Conservation (phyloP, 2,888 invertebrate genomes). For the Ophion slaviceki region DNA sequence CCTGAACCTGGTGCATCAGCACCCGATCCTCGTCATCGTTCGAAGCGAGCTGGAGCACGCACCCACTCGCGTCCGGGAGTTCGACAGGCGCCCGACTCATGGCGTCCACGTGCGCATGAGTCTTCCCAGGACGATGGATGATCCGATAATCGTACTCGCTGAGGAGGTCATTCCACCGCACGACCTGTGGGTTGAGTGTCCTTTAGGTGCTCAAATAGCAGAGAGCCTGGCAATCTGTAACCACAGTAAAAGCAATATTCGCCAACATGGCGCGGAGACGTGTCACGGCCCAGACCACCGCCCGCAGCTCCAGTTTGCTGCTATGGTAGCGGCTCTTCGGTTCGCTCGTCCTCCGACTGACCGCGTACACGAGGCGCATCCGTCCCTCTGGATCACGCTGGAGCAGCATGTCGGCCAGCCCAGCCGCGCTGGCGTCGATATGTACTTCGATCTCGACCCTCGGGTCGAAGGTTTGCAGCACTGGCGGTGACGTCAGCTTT, state of each 20-base stretch:
- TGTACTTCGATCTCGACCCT: slow-evolving; percentile 48
- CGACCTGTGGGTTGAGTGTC: slow-evolving; percentile 67
- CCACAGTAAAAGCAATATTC: slow-evolving; percentile 63
- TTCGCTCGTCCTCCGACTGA: neutral
- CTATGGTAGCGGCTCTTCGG: no score
- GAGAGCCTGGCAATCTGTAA: slow-evolving; percentile 70
- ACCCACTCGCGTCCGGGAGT: neutral
- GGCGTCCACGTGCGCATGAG: slow-evolving; percentile 67
- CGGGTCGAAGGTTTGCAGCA: slow-evolving; percentile 40
- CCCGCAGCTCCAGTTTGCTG: no score
- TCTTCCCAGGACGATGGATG: slow-evolving; percentile 61
- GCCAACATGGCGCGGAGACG: slow-evolving; percentile 41
- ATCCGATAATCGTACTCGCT: slow-evolving; percentile 66
- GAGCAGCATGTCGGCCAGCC: neutral
- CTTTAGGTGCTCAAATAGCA: slow-evolving; percentile 67
- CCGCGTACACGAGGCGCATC: neutral
- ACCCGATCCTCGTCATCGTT: slow-evolving; percentile 17
- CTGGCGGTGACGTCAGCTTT: slow-evolving; percentile 27
- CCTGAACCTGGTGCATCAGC: neutral
- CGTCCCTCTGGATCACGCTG: neutral
- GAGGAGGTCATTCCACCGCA: slow-evolving; percentile 61
- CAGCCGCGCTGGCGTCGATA: slow-evolving; percentile 32
- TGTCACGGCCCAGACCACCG: no score
- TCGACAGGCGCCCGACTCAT: slow-evolving; percentile 61
- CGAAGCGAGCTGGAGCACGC: slow-evolving; percentile 1